Conservation (phyloP, 2,113 vertebrate genomes). For the Plecturocebus donacophilus region DNA sequence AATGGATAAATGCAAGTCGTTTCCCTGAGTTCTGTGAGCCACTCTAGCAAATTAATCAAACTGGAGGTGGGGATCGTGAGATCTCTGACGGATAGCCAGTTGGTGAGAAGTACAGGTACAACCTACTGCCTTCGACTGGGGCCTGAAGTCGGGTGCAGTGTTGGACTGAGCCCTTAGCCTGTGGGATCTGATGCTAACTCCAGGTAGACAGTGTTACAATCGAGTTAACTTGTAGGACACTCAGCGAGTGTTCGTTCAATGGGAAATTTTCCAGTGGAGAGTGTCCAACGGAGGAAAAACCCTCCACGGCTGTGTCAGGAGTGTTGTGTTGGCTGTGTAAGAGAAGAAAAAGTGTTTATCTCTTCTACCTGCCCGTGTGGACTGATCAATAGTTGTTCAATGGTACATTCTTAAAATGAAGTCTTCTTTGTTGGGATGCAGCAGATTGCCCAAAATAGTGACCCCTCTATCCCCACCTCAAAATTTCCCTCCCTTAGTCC, state of each 20-base stretch:
- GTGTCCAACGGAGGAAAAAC: not conserved
- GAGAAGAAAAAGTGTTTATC: not conserved
- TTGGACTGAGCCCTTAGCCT: not conserved
- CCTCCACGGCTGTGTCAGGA: not conserved
- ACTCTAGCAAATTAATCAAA: not conserved
- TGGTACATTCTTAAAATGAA: conserved; percentile 33
- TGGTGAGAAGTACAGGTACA: not conserved
- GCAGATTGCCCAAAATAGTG: not conserved
- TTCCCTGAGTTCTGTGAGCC: not conserved
- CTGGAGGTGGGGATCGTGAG: not conserved
- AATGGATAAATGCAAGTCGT: not conserved
- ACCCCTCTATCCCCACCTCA: not conserved
- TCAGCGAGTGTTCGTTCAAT: not conserved
- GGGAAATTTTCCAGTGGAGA: not conserved
- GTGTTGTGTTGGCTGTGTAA: not conserved
- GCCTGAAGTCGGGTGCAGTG: not conserved
- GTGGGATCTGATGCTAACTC: not conserved
- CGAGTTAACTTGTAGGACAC: not conserved
- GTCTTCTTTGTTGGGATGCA: not conserved
- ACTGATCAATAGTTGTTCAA: not conserved
- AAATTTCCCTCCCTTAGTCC: not conserved
- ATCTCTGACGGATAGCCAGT: not conserved
- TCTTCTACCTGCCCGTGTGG: not conserved
- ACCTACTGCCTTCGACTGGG: not conserved
- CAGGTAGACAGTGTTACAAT: not conserved